Evolutionary conservation across 2,797 vertebrate genomes (phyloP), one percentile per base, ranked within the genome.

Genomic region (Melanotaenia maccullochi): DNA sequence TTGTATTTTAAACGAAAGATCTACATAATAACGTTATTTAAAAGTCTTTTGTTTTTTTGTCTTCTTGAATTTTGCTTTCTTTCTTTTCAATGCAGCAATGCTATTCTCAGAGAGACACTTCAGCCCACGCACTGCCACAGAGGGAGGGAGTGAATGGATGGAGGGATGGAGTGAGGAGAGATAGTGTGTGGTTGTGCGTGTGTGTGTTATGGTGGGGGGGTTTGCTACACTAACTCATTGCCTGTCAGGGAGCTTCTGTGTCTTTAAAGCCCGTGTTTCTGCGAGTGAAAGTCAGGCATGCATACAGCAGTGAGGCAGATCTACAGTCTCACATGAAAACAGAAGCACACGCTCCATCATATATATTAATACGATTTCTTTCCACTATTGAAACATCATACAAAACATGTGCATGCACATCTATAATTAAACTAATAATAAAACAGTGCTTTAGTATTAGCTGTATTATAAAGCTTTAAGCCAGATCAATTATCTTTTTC

Each of bases 41-140:
- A 33, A 73, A 4, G 0, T 62, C 14, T 16, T 18, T 57, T 51
- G 22, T 58, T 51, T 67, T 51, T 71, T 57, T 56, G 16, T 60
- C 52, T 28, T 57, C 57, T 78, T 55, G 8, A 64, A 64, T 35
- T 65, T 59, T n/a, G n/a, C 12, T 44, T 67, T 67, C 52, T 72
- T 33, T 87, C 56, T 78, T 81, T 78, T 76, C 77, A 74, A 49
- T 85, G 83, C 85, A 85, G 86, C 88, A 87, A 72, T 76, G 87
- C 80, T 91, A 84, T 91, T 90, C 84, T 86, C 72, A 90, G 88
- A 84, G 79, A 86, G 85, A 85, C 54, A 65, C 81, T 85, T 66
- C 80, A 83, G 73, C 90, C 92, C 91, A 93, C 92, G 71, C 89
- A 54, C 74, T 54, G 75, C 77, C 75, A 22, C 68, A 58, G 64